A percentile compares a stretch with the other conserved stretches of the same genome.
phyloP scores from a whole-genome alignment of 2,888 invertebrate genomes.

The Neuroscelio doddi region DNA sequence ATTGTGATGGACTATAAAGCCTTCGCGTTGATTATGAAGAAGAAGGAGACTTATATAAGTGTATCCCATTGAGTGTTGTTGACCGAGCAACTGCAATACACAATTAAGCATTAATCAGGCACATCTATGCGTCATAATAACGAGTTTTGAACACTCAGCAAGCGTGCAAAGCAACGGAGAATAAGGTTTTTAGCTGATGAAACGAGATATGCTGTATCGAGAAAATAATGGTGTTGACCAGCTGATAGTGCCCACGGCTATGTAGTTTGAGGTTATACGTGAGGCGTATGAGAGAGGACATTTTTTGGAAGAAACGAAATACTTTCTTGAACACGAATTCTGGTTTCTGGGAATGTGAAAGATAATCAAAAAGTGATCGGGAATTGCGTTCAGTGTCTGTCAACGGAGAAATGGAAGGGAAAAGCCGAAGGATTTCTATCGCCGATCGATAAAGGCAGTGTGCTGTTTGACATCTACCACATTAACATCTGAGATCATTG shows the following conservation, averaged over 20 bases:
- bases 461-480: slow-evolving; percentile 57
- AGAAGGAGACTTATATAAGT: slow-evolving; percentile 42
- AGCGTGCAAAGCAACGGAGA: not conserved
- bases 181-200: not conserved
- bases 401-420: slow-evolving; percentile 50
- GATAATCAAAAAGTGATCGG: too few relatives aligned
- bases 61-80: slow-evolving; percentile 48
- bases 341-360: slow-evolving; percentile 24
- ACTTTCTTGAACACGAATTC: slow-evolving; percentile 14
- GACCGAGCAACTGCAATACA: slow-evolving; percentile 24
- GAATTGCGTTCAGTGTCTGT: slow-evolving; percentile 51
- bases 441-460: slow-evolving; percentile 52
- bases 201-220: not conserved
- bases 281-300: slow-evolving; percentile 13
- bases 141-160: slow-evolving; percentile 6
- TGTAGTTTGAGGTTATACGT: slow-evolving; percentile 12
- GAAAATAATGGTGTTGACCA: not conserved
- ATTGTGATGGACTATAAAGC: slow-evolving; percentile 50
- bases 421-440: slow-evolving; percentile 55
- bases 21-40: slow-evolving; percentile 39
- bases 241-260: slow-evolving; percentile 6
- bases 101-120: slow-evolving; percentile 28
- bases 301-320: slow-evolving; percentile 8
- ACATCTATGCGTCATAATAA: slow-evolving; percentile 37
- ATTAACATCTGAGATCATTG: slow-evolving; percentile 61